A percentile compares a stretch with the other conserved stretches of the same genome.
phyloP scores from a whole-genome alignment of 2,113 vertebrate genomes.

The Archilochus colubris region DNA sequence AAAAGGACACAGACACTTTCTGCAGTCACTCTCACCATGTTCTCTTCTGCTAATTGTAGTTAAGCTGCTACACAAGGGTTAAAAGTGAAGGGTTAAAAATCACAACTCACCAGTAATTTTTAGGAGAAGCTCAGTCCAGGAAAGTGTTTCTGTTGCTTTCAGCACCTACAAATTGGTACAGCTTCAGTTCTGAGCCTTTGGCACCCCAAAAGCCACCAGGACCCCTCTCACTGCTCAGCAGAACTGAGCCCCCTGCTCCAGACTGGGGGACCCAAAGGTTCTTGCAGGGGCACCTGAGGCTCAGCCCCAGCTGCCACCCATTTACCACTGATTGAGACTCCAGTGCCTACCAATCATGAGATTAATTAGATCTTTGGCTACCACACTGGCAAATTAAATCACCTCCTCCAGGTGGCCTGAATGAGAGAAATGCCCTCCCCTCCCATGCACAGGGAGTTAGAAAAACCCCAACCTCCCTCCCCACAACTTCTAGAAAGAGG shows the following conservation, averaged over 20 bases:
- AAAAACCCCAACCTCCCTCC: not conserved
- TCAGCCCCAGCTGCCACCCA: not conserved
- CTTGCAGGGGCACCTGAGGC: not conserved
- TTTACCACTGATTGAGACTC: not conserved
- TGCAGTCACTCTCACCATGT: not conserved
- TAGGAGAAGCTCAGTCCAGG: not conserved
- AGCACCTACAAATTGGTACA: not conserved
- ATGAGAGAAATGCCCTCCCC: not conserved
- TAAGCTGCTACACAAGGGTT: not conserved
- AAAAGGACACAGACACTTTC: not conserved
- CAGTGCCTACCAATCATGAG: not conserved
- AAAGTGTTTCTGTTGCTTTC: not conserved
- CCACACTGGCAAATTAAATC: not conserved
- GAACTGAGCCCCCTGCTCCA: accelerated
- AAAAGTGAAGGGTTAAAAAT: not conserved
- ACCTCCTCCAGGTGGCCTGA: not conserved
- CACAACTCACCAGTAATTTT: not conserved
- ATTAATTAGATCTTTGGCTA: not conserved
- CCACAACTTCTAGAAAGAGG: not conserved
- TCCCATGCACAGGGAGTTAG: not conserved
- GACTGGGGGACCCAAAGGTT: accelerated
- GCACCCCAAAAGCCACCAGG: accelerated
- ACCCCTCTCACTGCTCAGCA: not conserved
- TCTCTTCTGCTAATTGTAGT: not conserved
- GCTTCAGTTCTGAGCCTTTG: not conserved